Conservation (phyloP, 2,888 invertebrate species). For the Drepanosiphum platanoidis region DNA sequence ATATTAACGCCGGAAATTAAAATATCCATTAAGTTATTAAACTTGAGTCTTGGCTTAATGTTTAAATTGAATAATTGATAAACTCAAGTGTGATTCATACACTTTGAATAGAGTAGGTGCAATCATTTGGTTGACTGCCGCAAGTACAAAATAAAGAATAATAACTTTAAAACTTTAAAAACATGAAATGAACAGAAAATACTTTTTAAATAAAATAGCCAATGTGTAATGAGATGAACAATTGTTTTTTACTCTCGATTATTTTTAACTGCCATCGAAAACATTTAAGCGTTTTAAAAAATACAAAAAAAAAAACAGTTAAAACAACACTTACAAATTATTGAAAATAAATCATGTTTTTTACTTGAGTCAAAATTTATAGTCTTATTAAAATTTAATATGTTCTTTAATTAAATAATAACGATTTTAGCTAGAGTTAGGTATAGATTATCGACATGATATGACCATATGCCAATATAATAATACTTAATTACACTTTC, state of each 20-base stretch:
- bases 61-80: constrained; percentile 58
- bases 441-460: background rate
- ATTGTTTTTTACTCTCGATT: too few species aligned
- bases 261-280: too few species aligned
- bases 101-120: background rate
- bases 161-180: background rate
- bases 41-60: constrained; percentile 5
- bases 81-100: constrained; percentile 53
- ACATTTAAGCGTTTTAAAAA: too few species aligned
- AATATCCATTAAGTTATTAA: constrained; percentile 55
- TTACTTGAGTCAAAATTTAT: background rate
- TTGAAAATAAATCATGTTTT: background rate
- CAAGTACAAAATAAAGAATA: background rate
- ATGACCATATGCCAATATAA: background rate
- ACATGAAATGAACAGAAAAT: background rate
- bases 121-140: constrained; percentile 13
- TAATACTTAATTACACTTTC: background rate
- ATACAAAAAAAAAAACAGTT: too few species aligned
- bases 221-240: background rate
- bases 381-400: background rate
- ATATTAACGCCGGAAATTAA: constrained; percentile 51
- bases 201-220: background rate
- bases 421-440: background rate
- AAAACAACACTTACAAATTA: background rate
- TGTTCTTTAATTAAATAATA: background rate